These are phyloP conservation scores for Rhinolophus sinicus DNA, from an alignment of 2,113 vertebrate genomes.

Conservation along the genomic window DNA sequence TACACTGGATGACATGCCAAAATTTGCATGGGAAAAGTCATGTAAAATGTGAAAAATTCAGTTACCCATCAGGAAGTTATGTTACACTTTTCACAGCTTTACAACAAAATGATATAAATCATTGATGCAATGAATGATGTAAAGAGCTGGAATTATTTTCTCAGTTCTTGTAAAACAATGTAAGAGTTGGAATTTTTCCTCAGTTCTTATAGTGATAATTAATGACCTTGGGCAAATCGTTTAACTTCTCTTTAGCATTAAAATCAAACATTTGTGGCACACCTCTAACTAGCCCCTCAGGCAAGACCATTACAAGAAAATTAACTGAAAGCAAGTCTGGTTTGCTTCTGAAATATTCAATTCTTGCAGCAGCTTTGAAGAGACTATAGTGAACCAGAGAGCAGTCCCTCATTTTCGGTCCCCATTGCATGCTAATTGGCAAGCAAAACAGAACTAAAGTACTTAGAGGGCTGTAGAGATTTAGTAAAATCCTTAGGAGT, in stretches of 20 bases:
- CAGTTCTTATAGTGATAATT: neutral
- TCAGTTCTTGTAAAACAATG: neutral
- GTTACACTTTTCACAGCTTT: neutral
- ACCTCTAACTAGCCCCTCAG: neutral
- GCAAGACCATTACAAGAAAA: slow-evolving; percentile 26
- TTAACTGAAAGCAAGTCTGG: neutral
- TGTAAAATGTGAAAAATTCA: neutral
- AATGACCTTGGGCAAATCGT: neutral
- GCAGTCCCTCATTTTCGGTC: neutral
- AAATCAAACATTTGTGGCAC: neutral
- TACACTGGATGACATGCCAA: neutral
- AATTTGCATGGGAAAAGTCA: neutral
- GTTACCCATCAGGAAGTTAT: neutral
- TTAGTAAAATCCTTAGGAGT: neutral
- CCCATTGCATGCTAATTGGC: neutral
- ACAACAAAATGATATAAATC: neutral
- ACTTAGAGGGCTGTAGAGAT: neutral
- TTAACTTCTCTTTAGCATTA: neutral
- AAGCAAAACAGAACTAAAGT: neutral
- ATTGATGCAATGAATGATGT: neutral
- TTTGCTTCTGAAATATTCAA: neutral
- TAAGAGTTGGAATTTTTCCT: neutral
- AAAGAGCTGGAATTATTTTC: neutral
- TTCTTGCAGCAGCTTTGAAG: neutral
- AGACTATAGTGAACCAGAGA: neutral